phyloP scores from a whole-genome alignment of 2,113 vertebrate species.

The Odontesthes bonariensis region DNA sequence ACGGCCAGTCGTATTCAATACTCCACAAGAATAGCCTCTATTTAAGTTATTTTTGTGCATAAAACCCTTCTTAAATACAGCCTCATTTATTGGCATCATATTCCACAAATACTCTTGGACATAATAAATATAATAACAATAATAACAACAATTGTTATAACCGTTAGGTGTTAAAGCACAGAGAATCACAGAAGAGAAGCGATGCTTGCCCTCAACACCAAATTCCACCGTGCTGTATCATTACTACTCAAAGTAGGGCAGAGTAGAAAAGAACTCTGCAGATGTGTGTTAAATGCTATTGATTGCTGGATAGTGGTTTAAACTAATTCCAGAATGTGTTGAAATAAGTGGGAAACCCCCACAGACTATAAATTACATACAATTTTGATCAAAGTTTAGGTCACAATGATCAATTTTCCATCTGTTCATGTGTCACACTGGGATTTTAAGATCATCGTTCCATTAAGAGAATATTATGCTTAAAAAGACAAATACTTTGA shows the following conservation, averaged over 20 bases:
- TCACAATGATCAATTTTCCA: no score
- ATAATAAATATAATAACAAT: constrained; percentile 3
- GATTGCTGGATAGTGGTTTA: neutral
- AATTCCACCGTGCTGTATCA: no score
- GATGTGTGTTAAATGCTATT: neutral
- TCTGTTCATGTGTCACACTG: no score
- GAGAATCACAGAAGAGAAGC: no score
- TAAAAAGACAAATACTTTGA: constrained; percentile 19
- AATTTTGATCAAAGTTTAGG: no score
- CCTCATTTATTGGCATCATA: constrained; percentile 20
- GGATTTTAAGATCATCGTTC: neutral
- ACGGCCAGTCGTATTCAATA: constrained; percentile 50
- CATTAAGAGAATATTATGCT: neutral
- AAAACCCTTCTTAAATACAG: constrained; percentile 21
- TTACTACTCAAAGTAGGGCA: neutral
- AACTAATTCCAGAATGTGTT: no score
- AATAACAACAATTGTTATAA: no score
- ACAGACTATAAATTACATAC: no score
- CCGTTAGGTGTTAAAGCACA: no score
- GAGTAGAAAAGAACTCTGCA: neutral
- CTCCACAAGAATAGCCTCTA: constrained; percentile 47
- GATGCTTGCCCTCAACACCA: no score
- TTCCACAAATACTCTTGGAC: neutral
- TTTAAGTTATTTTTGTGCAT: constrained; percentile 39
- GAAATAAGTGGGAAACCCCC: no score